These are phyloP conservation scores for Herminia tarsipennalis DNA, from an alignment of 2,888 invertebrate species.

Conservation along the genomic window DNA sequence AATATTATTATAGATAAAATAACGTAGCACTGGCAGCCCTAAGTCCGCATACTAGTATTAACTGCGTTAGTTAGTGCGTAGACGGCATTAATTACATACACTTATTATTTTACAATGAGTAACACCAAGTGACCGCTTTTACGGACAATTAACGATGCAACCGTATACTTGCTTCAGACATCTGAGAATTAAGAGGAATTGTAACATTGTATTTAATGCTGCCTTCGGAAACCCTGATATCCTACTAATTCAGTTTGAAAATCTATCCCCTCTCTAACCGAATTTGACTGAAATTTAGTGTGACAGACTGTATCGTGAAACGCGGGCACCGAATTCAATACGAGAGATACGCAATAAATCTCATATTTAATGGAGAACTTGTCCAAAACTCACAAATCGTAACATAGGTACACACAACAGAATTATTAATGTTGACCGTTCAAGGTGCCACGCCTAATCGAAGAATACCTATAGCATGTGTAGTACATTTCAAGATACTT, in stretches of 20 bases:
- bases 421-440: slow-evolving; percentile 23
- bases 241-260: no score
- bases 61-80: slow-evolving; percentile 9
- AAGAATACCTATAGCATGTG: neutral
- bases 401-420: slow-evolving; percentile 16
- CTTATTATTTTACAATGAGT: slow-evolving; percentile 22
- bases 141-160: slow-evolving; percentile 33
- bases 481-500: neutral
- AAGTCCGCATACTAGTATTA: neutral
- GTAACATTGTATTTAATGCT: slow-evolving; percentile 12
- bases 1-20: no score
- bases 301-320: no score
- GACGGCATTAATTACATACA: slow-evolving; percentile 12
- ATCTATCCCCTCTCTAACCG: no score
- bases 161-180: slow-evolving; percentile 20
- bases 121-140: slow-evolving; percentile 34
- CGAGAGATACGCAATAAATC: no score
- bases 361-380: slow-evolving; percentile 3
- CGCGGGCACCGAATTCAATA: no score
- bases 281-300: no score
- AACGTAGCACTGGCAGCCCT: no score
- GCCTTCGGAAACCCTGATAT: no score
- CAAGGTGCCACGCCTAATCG: neutral
- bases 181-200: slow-evolving; percentile 20
- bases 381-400: neutral